Evolutionary conservation across 1,140 invertebrate genomes (phyloP), one percentile per base, ranked within the genome.

Genomic region (Camponotus floridanus): DNA sequence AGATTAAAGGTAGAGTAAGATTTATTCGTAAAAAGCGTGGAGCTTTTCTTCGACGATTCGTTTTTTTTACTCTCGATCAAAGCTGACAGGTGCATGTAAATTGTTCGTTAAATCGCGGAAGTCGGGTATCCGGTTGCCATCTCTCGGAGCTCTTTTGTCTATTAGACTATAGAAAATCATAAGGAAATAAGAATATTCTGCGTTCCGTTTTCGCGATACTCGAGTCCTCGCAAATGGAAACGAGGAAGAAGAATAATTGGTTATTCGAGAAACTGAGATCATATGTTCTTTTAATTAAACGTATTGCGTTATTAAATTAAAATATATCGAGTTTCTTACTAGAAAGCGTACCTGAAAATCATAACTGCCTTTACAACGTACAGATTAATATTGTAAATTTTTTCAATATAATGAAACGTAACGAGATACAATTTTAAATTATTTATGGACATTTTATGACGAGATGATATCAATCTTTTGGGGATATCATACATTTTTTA

Each of bases 1-100:
- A 78, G 65, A 89, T 89, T 89, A 89, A 88, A 88, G 62, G 76
- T 86, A 85, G 64, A 18, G 48, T 51, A 18, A 51, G 71, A 39
- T 73, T 61, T 65, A 88, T 57, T 86, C 55, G 62, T 76, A 64
- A 86, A 70, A 73, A 76, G 8, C 15, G 79, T 39, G 21, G 31
- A 64, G 26, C 31, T 39, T 36, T 39, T 62, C 48, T 67, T 68
- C 48, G 67, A 86, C 26, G 57, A 18, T 33, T 80, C 61, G 76
- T 68, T 48, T 13, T 13, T 18, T 51, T 51, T 51, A 11, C 8
- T 51, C 8, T 51, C 73, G 76, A 70, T 89, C 83, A 86, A 89
- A 83, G 79, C 39, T 67, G 48, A 33, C 31, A 59, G 68, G 42
- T 73, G 39, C 79, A 83, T 83, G 68, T 45, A 83, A 83, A 74